Evolutionary conservation across 2,113 vertebrate genomes (phyloP), one percentile per base, ranked within the genome.

Genomic region (Loxodonta africana): DNA sequence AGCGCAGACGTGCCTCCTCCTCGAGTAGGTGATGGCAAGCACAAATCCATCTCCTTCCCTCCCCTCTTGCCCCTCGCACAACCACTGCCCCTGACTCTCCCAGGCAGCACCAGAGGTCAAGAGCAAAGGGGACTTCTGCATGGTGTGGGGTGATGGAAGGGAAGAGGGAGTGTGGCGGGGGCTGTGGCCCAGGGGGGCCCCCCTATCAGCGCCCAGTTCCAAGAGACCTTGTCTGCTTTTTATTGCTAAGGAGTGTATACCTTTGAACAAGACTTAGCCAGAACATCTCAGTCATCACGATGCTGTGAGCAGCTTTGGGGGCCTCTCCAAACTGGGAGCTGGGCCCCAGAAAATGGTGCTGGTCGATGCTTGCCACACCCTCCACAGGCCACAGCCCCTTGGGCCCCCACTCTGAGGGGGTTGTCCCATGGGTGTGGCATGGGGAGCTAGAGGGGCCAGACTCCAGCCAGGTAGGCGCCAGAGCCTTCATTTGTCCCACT

Each of bases 101-200:
- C 44, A 8, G 74, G 23, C 41, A 63, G 41, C 41, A 30, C 23
- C 73, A 6, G 57, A 21, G 53, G 57, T 8, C 67, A 3, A 5
- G 69, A 57, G 48, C n/a, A 73, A 9, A 11, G 71, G 71, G 10
- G 15, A 25, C 17, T 37, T 17, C 37, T 8, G 3, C 37, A 6
- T 21, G 10, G 37, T 44, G 12, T 73, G 48, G 67, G 18, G 33
- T 25, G 69, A 18, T 28, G n/a, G 25, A n/a, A 2, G 18, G 51
- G 51, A 44, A 53, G 86, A 76, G 53, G 71, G 53, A 14, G 23
- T 12, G 0, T 9, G 0, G 2, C 6, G 14, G 60, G 8, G 9
- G 15, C 6, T 48, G 57, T 9, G 20, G 28, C 57, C 8, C 1
- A 0, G 6, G 37, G 30, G 0, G 0, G 51, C n/a, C 67, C 33